Evolutionary conservation across 2,888 invertebrate species (phyloP), one percentile per base, ranked within the genome.

Genomic region (Portevinia maculata): DNA sequence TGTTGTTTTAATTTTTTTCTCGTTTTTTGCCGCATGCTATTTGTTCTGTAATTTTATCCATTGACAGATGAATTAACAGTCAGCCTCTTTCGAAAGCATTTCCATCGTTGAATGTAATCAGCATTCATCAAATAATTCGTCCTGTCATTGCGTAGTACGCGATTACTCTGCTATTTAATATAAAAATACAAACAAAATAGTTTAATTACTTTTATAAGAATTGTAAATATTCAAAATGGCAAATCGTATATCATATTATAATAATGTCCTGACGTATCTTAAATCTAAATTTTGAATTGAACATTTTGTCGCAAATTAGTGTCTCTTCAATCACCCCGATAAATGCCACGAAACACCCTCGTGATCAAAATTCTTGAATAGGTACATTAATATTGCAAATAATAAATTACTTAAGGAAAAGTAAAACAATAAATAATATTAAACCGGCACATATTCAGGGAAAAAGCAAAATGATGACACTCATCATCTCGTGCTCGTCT

Each of bases 291-390:
- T 57, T 59, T 65, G 19, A 74, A 57, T 55, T 17, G 24, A 9
- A 44, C 34, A 44, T 67, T 41, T 75, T 75, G 65, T 60, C 59
- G 44, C 52, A 28, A 67, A 75, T 75, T 67, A 67, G 65, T 52
- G 41, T 39, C 39, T 52, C 32, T 37, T 52, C 57, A 57, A 65
- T 65, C 50, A 65, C 57, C 57, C 44, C 19, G 32, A 19, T 8
- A 24, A 19, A 8, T 4, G 52, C 17, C 15, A 11, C 30, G 19
- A 28, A 44, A 13, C 6, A 19, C 28, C n/a, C 0, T 59, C 41
- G 60, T 79, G 73, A 79, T 74, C n/a, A 74, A 74, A 79, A 73
- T 73, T 62, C 67, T 67, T 67, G 73, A 73, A 67, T 62, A 79
- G 62, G n/a, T n/a, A n/a, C 19, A 60, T 79, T 73, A 67, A 67